Conservation (phyloP, 2,888 invertebrate genomes). For the Auanema freiburgensis region DNA sequence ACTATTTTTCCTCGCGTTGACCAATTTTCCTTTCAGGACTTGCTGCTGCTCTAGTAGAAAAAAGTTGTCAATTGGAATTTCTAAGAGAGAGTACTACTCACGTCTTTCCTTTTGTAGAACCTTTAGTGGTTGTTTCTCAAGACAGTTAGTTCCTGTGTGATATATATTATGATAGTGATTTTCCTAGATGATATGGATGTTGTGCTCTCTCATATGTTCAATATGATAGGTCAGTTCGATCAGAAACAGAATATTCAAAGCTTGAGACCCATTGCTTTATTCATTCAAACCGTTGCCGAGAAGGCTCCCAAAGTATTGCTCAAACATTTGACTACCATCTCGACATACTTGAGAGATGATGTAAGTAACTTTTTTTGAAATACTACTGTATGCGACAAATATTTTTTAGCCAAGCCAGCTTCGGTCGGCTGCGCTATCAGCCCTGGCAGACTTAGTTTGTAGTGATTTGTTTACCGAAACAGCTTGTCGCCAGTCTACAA, state of each 20-base stretch:
- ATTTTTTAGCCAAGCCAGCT: slow-evolving; percentile 18
- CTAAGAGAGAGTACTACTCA: slow-evolving; percentile 23
- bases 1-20: neutral
- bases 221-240: slow-evolving; percentile 20
- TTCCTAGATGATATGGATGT: slow-evolving; percentile 31
- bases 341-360: slow-evolving; percentile 22
- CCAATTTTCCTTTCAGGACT: slow-evolving; percentile 23
- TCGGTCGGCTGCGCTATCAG: slow-evolving; percentile 22
- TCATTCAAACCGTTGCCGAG: slow-evolving; percentile 25
- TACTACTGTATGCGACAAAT: too few relatives aligned
- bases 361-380: slow-evolving; percentile 15
- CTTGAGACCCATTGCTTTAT: slow-evolving; percentile 21
- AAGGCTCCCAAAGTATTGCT: slow-evolving; percentile 21
- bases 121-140: slow-evolving; percentile 24
- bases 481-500: slow-evolving; percentile 18
- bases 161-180: slow-evolving; percentile 7
- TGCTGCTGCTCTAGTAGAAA: slow-evolving; percentile 30
- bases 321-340: slow-evolving; percentile 13
- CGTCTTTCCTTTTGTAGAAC: slow-evolving; percentile 47
- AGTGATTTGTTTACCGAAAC: slow-evolving; percentile 11
- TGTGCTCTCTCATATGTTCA: slow-evolving; percentile 33
- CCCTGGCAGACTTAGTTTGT: slow-evolving; percentile 18
- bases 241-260: slow-evolving; percentile 12
- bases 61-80: slow-evolving; percentile 30
- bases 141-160: slow-evolving; percentile 12